Percentiles rank a stretch among this genome's conserved stretches.
phyloP scores from a whole-genome alignment of 2,888 invertebrate genomes.

The Mayetiola destructor region DNA sequence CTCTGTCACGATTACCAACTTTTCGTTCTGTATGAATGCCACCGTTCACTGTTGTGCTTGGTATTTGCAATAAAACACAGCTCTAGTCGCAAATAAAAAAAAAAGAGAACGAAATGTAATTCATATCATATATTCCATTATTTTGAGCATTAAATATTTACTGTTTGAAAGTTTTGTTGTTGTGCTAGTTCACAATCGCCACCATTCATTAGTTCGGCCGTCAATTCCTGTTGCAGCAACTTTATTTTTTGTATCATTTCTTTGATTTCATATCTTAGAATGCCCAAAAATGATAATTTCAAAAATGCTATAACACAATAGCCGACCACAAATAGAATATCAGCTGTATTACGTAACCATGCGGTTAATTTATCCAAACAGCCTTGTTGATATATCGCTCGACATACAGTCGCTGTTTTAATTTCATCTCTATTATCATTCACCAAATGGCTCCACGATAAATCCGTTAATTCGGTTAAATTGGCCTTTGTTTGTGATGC shows the following conservation, averaged over 20 bases:
- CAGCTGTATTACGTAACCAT: constrained; percentile 66
- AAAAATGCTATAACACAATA: constrained; percentile 81
- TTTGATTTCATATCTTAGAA: constrained; percentile 70
- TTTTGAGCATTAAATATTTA: no score
- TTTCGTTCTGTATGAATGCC: constrained; percentile 22
- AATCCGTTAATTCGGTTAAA: constrained; percentile 21
- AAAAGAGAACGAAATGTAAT: neutral
- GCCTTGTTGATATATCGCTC: constrained; percentile 34
- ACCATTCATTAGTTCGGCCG: constrained; percentile 35
- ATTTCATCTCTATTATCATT: constrained; percentile 19
- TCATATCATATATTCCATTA: neutral
- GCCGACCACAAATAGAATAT: constrained; percentile 64
- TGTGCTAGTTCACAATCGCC: constrained; percentile 23
- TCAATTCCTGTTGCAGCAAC: constrained; percentile 54
- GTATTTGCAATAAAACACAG: constrained; percentile 18
- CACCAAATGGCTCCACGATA: constrained; percentile 21
- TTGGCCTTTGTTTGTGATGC: constrained; percentile 20
- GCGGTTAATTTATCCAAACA: constrained; percentile 55
- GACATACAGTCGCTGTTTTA: constrained; percentile 21
- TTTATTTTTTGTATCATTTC: constrained; percentile 87
- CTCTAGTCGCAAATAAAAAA: neutral
- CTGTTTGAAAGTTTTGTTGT: no score
- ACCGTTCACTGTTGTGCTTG: constrained; percentile 22
- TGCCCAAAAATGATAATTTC: constrained; percentile 77
- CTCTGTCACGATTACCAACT: constrained; percentile 22